Base-by-base conservation (phyloP, 2,888 invertebrate genomes). In the Lasioglossum oenotherae region DNA sequence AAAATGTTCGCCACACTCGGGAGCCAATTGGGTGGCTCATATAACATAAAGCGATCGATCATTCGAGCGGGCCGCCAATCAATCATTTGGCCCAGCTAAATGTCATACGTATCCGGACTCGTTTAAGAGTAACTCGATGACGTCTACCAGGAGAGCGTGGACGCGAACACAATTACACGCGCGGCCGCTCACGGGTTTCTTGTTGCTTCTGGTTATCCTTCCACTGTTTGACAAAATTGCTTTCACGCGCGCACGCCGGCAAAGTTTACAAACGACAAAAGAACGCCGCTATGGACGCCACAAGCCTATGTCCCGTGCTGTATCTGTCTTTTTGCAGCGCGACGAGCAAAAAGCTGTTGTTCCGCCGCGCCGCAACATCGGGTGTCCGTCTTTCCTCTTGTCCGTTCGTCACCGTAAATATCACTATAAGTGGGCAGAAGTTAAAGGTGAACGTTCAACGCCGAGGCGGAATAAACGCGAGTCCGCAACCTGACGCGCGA, bases 391-490 rank as follows among this genome's bases (percentile, higher is more conserved):
- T n/a, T n/a, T 72, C 49, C 27, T 79, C 79, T n/a, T 57, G 23
- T 35, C 78, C 69, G 10, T 35, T 38, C 74, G n/a, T 69, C 82
- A 78, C 38, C 19, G 27, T 57, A 79, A 75, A 84, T 75, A 49
- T n/a, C 27, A 1, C 0, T 23, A n/a, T 10, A 41, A 44, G 79
- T 73, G 79, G 75, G 64, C 46, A 75, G 64, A 75, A 53, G 57
- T 57, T 76, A 84, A 84, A 78, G 82, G 82, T 74, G 74, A 74
- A 27, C 46, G 72, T 10, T 57, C 67, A 80, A 84, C 75, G 84
- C 35, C 19, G 35, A 35, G 27, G 1, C 19, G 44, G 35, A 27
- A 27, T 27, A 44, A 79, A 46, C 23, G 80, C 49, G n/a, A n/a
- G 10, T 57, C 35, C 27, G 31, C 8, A 57, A 27, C 19, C 31